phyloP scores from a whole-genome alignment of 1,140 invertebrate genomes.

The Ruditapes philippinarum region DNA sequence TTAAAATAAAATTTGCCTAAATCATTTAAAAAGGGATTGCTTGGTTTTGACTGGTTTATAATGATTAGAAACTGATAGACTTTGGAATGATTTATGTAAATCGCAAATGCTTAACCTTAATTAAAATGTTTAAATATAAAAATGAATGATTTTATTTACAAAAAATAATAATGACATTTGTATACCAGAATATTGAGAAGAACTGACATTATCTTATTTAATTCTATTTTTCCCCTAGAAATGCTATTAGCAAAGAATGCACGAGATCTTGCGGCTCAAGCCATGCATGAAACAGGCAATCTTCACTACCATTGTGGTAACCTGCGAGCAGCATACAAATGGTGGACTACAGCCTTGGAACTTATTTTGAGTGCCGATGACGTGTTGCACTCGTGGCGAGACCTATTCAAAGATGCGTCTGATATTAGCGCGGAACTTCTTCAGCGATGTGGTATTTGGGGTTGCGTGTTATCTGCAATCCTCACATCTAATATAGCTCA shows the following conservation, averaged over 20 bases:
- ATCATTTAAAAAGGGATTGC: too few species aligned
- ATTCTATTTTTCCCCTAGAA: slow-evolving; percentile 76
- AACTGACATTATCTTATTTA: neutral
- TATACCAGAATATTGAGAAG: too few species aligned
- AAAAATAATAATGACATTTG: too few species aligned
- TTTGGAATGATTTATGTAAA: too few species aligned
- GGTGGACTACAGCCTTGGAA: slow-evolving; percentile 83
- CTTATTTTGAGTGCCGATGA: slow-evolving; percentile 78
- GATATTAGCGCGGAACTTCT: slow-evolving; percentile 81
- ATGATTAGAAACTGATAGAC: too few species aligned
- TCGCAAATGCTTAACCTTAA: too few species aligned
- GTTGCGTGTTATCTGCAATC: slow-evolving; percentile 85
- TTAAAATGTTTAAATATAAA: too few species aligned
- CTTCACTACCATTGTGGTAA: slow-evolving; percentile 84
- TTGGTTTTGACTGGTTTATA: too few species aligned
- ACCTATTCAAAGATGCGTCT: slow-evolving; percentile 61
- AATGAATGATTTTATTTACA: too few species aligned
- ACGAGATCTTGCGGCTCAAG: slow-evolving; percentile 84
- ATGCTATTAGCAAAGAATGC: slow-evolving; percentile 83
- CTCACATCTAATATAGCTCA: slow-evolving; percentile 86
- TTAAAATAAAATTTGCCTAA: too few species aligned
- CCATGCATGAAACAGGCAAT: slow-evolving; percentile 86
- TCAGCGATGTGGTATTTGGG: slow-evolving; percentile 85
- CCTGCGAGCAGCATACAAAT: slow-evolving; percentile 82
- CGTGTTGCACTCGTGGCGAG: slow-evolving; percentile 80